Conservation (phyloP, 2,888 invertebrate species). For the Cistogaster globosa region DNA sequence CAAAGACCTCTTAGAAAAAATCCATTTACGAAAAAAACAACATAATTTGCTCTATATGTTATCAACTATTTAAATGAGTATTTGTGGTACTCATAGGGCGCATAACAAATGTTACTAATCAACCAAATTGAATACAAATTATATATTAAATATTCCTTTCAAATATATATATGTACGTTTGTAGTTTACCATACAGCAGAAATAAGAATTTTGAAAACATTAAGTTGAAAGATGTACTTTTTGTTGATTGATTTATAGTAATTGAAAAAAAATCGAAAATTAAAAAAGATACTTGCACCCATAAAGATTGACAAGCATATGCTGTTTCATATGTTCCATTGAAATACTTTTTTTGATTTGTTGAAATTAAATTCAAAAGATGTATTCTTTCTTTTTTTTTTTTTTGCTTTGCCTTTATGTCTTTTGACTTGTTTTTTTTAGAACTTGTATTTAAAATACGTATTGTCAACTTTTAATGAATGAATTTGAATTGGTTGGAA, state of each 20-base stretch:
- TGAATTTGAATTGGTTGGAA: conserved; percentile 62
- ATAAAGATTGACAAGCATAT: conserved; percentile 27
- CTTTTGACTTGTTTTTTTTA: conserved; percentile 23
- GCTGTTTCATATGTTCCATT: background rate
- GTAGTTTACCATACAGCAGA: background rate
- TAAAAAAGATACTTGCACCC: conserved; percentile 3
- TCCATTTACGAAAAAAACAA: too few relatives aligned
- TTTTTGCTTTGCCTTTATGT: background rate
- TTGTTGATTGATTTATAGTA: conserved; percentile 69
- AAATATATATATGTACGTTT: background rate
- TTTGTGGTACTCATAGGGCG: too few relatives aligned
- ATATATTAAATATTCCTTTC: too few relatives aligned
- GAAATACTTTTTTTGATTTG: background rate
- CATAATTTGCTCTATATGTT: too few relatives aligned
- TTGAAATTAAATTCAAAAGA: conserved; percentile 34
- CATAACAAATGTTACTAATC: too few relatives aligned
- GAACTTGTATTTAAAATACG: conserved; percentile 40
- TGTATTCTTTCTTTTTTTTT: conserved; percentile 11
- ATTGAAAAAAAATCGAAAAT: conserved; percentile 56
- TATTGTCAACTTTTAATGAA: conserved; percentile 68
- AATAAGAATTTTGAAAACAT: background rate
- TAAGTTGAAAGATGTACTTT: background rate
- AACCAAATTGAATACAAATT: too few relatives aligned
- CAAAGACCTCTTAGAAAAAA: too few relatives aligned
- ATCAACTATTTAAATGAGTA: too few relatives aligned